phyloP scores from a whole-genome alignment of 1,140 invertebrate genomes.

The Sitophilus oryzae region DNA sequence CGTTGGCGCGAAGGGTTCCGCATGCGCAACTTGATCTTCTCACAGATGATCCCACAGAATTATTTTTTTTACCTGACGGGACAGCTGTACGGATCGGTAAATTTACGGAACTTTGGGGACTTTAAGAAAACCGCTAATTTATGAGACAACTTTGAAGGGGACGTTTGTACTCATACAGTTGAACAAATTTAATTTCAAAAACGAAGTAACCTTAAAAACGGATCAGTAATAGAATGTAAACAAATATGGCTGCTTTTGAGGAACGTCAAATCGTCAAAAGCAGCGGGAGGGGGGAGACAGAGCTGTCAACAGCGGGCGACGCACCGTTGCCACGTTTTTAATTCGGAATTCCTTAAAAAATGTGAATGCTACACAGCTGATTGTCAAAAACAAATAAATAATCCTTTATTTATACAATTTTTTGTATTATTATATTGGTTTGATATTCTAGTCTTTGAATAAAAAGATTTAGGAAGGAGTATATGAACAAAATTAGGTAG shows the following conservation, averaged over 20 bases:
- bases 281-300: too few relatives aligned
- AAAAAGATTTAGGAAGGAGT: too few relatives aligned
- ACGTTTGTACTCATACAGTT: background rate
- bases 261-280: too few relatives aligned
- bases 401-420: too few relatives aligned
- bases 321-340: too few relatives aligned
- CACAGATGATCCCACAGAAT: slow-evolving; percentile 37
- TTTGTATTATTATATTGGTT: too few relatives aligned
- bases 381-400: too few relatives aligned
- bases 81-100: slow-evolving; percentile 19
- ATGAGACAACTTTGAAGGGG: slow-evolving; percentile 4
- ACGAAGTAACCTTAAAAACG: background rate
- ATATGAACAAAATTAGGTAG: too few relatives aligned
- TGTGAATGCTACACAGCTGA: background rate
- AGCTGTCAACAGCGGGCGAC: too few relatives aligned
- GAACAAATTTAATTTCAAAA: slow-evolving; percentile 1
- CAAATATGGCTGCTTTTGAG: slow-evolving; percentile 32
- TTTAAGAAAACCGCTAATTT: slow-evolving; percentile 14
- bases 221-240: slow-evolving; percentile 34
- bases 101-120: slow-evolving; percentile 1
- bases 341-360: background rate
- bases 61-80: slow-evolving; percentile 15
- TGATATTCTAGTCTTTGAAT: too few relatives aligned
- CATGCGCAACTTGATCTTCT: slow-evolving; percentile 32
- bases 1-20: slow-evolving; percentile 43